These are phyloP conservation scores for Enteromius viviparus DNA, from an alignment of 2,797 vertebrate species.

Conservation along the genomic window DNA sequence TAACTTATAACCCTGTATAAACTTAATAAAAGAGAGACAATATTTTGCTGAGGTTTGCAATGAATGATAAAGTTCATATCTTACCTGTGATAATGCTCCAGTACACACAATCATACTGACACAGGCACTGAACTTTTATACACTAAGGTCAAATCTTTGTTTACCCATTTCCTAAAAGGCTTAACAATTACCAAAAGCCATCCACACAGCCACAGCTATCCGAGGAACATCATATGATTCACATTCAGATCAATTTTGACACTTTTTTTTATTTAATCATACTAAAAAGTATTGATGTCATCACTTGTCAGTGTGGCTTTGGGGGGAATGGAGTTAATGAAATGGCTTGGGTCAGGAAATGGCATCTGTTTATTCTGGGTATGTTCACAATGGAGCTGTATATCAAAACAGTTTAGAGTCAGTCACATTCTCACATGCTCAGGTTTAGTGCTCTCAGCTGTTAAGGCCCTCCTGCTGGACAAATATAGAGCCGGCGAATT, in stretches of 20 bases:
- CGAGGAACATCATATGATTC: not conserved
- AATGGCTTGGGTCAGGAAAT: slow-evolving; percentile 3
- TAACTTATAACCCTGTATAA: not conserved
- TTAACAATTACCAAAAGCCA: slow-evolving; percentile 39
- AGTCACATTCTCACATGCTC: slow-evolving; percentile 25
- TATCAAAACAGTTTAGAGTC: slow-evolving; percentile 42
- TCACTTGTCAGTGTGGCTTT: slow-evolving; percentile 6
- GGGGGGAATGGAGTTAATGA: slow-evolving; percentile 10
- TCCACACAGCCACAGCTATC: not conserved
- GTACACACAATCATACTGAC: slow-evolving; percentile 1
- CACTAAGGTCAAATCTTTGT: slow-evolving; percentile 55
- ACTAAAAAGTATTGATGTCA: not conserved
- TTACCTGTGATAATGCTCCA: slow-evolving; percentile 34
- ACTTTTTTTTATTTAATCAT: not conserved
- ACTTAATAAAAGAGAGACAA: not conserved
- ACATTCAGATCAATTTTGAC: not conserved
- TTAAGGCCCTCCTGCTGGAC: slow-evolving; percentile 12
- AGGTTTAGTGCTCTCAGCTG: slow-evolving; percentile 33
- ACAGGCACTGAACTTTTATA: slow-evolving; percentile 1
- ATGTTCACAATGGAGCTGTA: slow-evolving; percentile 21
- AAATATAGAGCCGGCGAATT: slow-evolving; percentile 23
- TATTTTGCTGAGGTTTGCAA: not conserved
- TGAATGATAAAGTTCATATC: not conserved
- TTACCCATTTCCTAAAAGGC: slow-evolving; percentile 49
- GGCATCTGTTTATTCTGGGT: slow-evolving; percentile 20